Evolutionary conservation across 2,797 vertebrate genomes (phyloP).

Genomic region (Sarcophilus harrisii): DNA sequence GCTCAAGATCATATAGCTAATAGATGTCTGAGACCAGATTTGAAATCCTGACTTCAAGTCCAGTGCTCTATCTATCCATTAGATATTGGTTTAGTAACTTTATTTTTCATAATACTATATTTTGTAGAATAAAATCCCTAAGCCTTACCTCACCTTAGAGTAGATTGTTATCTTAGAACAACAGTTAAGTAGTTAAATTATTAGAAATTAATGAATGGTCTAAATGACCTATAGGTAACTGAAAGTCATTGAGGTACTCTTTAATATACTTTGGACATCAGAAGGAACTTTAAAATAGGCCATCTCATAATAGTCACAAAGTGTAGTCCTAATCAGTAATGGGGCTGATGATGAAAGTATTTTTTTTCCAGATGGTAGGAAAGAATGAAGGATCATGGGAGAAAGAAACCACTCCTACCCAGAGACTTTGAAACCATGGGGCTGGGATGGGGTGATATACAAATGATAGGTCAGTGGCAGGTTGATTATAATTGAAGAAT

Average conservation of each 20-base stretch:
- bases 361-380: neutral
- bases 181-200: neutral
- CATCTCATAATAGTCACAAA: neutral
- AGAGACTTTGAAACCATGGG: neutral
- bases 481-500: neutral
- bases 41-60: neutral
- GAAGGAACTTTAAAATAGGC: neutral
- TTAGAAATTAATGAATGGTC: neutral
- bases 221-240: neutral
- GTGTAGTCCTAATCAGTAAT: neutral
- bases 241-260: neutral
- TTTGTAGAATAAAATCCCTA: neutral
- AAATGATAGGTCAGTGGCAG: neutral
- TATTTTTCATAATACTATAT: neutral
- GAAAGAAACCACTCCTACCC: neutral
- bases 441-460: no score
- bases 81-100: neutral
- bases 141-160: neutral
- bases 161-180: constrained; percentile 48
- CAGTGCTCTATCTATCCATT: neutral
- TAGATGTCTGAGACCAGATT: neutral
- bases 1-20: neutral
- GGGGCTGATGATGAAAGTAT: neutral
- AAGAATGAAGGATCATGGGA: neutral
- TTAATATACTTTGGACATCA: neutral